phyloP scores from a whole-genome alignment of 1,140 invertebrate genomes.

The Nasonia vitripennis region DNA sequence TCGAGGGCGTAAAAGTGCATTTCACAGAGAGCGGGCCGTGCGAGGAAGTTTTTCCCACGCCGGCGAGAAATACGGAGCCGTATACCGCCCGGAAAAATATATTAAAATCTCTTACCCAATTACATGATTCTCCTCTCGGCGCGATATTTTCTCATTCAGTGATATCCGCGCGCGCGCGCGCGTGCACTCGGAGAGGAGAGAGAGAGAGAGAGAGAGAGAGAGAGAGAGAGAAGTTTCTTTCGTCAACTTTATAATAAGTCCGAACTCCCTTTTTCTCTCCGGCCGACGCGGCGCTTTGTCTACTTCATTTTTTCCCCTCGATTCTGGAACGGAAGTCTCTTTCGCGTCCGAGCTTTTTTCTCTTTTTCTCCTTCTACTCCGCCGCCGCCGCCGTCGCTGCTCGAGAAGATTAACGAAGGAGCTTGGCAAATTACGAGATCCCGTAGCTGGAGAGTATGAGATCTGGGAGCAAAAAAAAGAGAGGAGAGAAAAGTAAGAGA shows the following conservation, averaged over 20 bases:
- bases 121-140: constrained; percentile 45
- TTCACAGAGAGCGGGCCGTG: background rate
- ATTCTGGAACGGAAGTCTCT: constrained; percentile 50
- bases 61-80: background rate
- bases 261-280: constrained; percentile 14
- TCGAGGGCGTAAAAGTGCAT: constrained; percentile 51
- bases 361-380: constrained; percentile 17
- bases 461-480: background rate
- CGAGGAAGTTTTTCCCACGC: too few species aligned
- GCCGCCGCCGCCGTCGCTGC: background rate
- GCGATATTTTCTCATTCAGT: constrained; percentile 52
- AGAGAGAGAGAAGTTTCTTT: constrained; percentile 44
- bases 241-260: constrained; percentile 54
- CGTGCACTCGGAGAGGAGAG: background rate
- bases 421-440: constrained; percentile 55
- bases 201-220: too few species aligned
- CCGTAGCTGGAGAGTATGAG: background rate
- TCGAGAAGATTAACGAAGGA: constrained; percentile 53
- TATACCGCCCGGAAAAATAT: constrained; percentile 6
- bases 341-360: constrained; percentile 44
- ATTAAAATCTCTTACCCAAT: constrained; percentile 54
- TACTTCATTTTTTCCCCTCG: constrained; percentile 48
- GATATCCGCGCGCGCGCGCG: constrained; percentile 35
- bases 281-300: constrained; percentile 40
- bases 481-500: background rate